Conservation (phyloP, 2,888 invertebrate species). For the Gandaritis pyraliata region DNA sequence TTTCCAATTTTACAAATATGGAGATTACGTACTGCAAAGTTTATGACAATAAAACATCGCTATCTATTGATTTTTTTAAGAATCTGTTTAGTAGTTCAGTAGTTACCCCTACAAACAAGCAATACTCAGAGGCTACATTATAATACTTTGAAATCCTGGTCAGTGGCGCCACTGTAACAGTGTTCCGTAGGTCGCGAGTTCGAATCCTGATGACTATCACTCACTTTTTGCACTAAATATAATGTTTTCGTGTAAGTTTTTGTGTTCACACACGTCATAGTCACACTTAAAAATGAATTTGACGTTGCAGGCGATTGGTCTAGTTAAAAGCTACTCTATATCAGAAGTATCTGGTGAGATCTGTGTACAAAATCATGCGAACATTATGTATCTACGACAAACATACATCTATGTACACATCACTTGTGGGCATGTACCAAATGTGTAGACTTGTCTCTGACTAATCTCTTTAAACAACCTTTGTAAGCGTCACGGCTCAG, state of each 20-base stretch:
- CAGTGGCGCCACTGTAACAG: neutral
- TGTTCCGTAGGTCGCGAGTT: neutral
- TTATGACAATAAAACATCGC: too few species aligned
- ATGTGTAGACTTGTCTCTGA: neutral
- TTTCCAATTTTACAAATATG: too few species aligned
- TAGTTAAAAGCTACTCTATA: conserved; percentile 36
- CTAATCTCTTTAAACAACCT: neutral
- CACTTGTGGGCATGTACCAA: conserved; percentile 1
- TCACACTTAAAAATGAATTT: conserved; percentile 17
- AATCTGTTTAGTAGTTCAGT: too few species aligned
- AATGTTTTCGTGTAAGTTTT: neutral
- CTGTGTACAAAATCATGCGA: conserved; percentile 6
- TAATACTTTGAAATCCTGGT: too few species aligned
- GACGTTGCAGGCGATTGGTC: conserved; percentile 46
- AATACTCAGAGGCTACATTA: too few species aligned
- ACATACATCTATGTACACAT: neutral
- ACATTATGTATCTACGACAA: neutral
- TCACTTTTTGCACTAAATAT: neutral
- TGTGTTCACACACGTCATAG: too few species aligned
- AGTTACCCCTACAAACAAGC: too few species aligned
- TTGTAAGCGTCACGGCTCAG: too few species aligned
- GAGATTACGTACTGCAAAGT: too few species aligned
- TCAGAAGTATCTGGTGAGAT: conserved; percentile 36
- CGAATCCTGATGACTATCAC: neutral
- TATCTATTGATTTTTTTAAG: too few species aligned